A percentile compares a stretch with the other conserved stretches of the same genome.
phyloP scores from a whole-genome alignment of 2,888 invertebrate genomes.

The Nesidiocoris tenuis region DNA sequence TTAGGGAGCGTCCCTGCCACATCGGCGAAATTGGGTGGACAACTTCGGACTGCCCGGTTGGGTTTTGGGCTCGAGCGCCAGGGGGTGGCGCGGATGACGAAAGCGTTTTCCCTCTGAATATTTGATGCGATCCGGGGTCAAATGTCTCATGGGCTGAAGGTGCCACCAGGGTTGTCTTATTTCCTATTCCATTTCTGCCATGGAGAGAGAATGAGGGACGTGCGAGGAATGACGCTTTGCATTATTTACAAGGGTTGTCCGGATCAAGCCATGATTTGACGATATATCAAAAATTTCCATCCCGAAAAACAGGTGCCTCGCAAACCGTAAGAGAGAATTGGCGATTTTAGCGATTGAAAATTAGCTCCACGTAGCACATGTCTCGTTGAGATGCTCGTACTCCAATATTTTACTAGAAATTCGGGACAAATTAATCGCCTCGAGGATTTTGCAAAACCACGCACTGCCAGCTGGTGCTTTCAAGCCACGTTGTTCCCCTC shows the following conservation, averaged over 20 bases:
- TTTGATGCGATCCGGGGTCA: constrained; percentile 13
- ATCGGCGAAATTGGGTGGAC: background rate
- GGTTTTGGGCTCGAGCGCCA: background rate
- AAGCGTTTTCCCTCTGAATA: constrained; percentile 26
- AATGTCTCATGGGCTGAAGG: background rate
- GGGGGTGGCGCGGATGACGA: constrained; percentile 17
- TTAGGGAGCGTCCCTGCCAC: background rate
- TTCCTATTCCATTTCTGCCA: background rate
- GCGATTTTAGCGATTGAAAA: too few species aligned
- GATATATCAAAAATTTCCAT: background rate
- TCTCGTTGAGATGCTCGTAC: too few species aligned
- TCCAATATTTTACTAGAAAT: too few species aligned
- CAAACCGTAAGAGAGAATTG: too few species aligned
- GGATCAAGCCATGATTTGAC: background rate
- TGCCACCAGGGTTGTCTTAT: background rate
- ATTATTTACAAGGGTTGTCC: background rate
- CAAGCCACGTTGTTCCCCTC: background rate
- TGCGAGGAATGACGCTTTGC: background rate
- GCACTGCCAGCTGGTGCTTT: background rate
- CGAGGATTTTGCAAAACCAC: too few species aligned
- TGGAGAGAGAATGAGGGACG: background rate
- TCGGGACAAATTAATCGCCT: too few species aligned
- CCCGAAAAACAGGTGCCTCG: background rate
- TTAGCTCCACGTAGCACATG: too few species aligned
- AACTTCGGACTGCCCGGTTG: background rate